Evolutionary conservation across 2,888 invertebrate species (phyloP), one percentile per base, ranked within the genome.

Genomic region (Oscheius onirici): DNA sequence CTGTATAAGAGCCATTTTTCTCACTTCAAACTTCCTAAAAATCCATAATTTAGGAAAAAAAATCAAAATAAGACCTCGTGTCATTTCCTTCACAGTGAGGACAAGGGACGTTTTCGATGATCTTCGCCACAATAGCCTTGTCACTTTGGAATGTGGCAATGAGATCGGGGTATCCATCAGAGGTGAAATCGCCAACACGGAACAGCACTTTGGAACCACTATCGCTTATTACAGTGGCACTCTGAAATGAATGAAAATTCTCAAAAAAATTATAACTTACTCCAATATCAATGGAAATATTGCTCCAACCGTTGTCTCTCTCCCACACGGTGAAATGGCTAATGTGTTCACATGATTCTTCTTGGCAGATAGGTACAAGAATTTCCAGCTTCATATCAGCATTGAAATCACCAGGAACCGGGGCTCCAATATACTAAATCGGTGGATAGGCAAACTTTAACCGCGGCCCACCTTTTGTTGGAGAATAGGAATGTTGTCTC

Each of bases 81-180:
- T 74, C 77, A 60, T 80, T 80, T 34, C 68, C 71, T n/a, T 72
- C 76, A 58, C 80, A 81, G 52, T 74, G 78, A 26, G 65, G 69
- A 60, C 80, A 82, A 40, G 78, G 78, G 1, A 58, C 61, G 72
- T 84, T 84, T 40, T 80, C 79, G 6, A 84, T 61, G 3, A 83
- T 74, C 54, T 77, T 79, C 15, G 81, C 67, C 5, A 15, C 58
- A 5, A 51, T 41, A 26, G 57, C 24, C 24, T 44, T 44, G n/a
- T 58, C 69, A n/a, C 26, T 55, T 8, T 5, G 26, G n/a, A 58
- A 15, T 15, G 63, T 28, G 8, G 17, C 54, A 13, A 63, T 41
- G 17, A 86, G 65, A 66, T 86, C 87, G 2, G 87, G 87, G 65
- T 68, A 87, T 20, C 86, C 86, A 69, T 86, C 83, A 49, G 83